Base-by-base conservation (phyloP, 2,797 vertebrate species). In the Myiotriccus ornatus region DNA sequence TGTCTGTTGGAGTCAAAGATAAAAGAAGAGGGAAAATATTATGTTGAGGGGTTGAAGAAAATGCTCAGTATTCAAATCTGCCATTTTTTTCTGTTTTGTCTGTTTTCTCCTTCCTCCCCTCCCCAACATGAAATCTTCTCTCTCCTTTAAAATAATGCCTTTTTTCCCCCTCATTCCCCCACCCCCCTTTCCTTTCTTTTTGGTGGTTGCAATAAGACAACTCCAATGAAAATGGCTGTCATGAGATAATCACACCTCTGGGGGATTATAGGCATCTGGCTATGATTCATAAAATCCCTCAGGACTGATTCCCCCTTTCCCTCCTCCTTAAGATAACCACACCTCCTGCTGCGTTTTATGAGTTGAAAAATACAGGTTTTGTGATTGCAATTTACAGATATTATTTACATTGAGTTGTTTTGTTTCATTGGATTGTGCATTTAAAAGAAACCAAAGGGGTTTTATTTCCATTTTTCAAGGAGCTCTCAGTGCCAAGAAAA, bases 171-270 rank as follows among this genome's bases (percentile, higher is more conserved):
- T 9, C 60, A 3, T 10, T 7, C 19, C 13, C 15, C 8, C 37
- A 10, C 35, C 30, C 10, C 35, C 49, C 41, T 41, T 62, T 28
- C 21, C 28, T 62, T 91, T 79, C 50, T 78, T 83, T 87, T 92
- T 90, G 82, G 79, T 91, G 73, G 52, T 94, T 94, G 79, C 90
- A 90, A 60, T 87, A 88, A 94, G 93, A 95, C 94, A 94, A 84
- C 76, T 88, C 89, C 94, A 94, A 56, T 84, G 85, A 78, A 96
- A 95, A 60, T 63, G 70, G 73, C 84, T 96, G 90, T 75, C 90
- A 84, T 67, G 94, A 95, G 94, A 96, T 97, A 97, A 97, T 97
- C 93, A 94, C 94, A 83, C 94, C 97, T 97, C 96, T 94, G 77
- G 95, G 93, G 97, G 82, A 96, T 97, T 96, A 71, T 69, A 94